These are phyloP conservation scores for Python bivittatus DNA, from an alignment of 2,113 vertebrate genomes.

Conservation along the genomic window DNA sequence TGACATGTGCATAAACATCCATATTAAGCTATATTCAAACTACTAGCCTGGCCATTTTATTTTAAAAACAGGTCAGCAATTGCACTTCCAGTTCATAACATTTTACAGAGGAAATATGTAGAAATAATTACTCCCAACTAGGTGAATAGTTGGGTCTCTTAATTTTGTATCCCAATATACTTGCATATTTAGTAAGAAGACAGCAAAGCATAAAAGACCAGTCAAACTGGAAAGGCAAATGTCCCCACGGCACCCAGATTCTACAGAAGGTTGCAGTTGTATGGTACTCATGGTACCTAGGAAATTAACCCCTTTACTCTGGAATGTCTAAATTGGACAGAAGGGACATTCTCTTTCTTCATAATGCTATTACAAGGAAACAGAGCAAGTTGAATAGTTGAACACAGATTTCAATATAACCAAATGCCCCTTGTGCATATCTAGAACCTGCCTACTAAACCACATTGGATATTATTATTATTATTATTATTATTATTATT, in stretches of 20 bases:
- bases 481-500: background rate
- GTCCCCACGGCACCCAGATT: background rate
- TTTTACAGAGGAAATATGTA: rapidly evolving
- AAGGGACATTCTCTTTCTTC: background rate
- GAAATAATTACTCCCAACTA: background rate
- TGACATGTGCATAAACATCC: background rate
- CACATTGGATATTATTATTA: background rate
- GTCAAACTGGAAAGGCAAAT: background rate
- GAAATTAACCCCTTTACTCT: background rate
- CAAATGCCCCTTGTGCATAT: too few species aligned
- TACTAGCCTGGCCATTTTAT: rapidly evolving
- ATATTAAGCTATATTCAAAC: background rate
- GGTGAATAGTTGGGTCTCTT: background rate
- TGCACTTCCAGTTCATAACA: background rate
- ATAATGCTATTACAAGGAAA: background rate
- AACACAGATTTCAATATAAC: background rate
- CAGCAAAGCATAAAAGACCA: background rate
- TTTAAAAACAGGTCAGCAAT: background rate
- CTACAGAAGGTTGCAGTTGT: background rate
- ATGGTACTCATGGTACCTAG: background rate
- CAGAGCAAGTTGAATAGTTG: background rate
- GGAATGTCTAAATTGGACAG: background rate
- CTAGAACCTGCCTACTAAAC: background rate
- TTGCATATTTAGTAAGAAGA: background rate
- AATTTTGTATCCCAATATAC: background rate